Evolutionary conservation across 1,140 invertebrate species (phyloP).

Genomic region (Heliconius hermathena): DNA sequence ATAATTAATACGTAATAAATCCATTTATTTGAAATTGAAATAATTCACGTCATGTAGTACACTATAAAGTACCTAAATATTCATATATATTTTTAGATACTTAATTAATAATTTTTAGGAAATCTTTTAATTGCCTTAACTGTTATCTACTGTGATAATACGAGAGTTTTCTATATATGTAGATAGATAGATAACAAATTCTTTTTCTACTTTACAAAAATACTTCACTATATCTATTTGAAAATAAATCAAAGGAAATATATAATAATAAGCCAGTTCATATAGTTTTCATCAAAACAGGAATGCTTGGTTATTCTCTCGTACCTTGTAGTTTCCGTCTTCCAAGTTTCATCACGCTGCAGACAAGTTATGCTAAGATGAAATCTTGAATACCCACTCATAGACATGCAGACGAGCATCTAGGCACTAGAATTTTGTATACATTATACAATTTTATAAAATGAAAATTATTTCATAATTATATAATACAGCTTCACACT

Average conservation of each 20-base stretch:
- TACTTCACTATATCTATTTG: neutral
- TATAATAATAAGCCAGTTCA: no score
- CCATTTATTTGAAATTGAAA: no score
- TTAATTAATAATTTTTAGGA: no score
- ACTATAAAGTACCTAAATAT: no score
- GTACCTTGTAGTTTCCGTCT: neutral
- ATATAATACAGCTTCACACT: neutral
- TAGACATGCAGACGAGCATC: neutral
- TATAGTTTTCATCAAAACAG: neutral
- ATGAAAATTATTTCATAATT: neutral
- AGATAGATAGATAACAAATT: no score
- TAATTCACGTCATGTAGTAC: no score
- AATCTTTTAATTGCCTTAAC: no score
- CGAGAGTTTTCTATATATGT: no score
- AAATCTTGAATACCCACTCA: neutral
- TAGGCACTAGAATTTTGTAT: neutral
- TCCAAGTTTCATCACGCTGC: neutral
- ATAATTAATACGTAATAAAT: no score
- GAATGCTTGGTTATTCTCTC: neutral
- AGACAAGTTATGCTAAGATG: slow-evolving; percentile 11
- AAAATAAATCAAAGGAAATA: neutral
- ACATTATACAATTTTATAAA: neutral
- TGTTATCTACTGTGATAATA: no score
- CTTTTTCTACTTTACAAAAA: no score
- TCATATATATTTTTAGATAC: no score